Conservation (phyloP, 2,888 invertebrate species). For the Nemotelus pantherinus region DNA sequence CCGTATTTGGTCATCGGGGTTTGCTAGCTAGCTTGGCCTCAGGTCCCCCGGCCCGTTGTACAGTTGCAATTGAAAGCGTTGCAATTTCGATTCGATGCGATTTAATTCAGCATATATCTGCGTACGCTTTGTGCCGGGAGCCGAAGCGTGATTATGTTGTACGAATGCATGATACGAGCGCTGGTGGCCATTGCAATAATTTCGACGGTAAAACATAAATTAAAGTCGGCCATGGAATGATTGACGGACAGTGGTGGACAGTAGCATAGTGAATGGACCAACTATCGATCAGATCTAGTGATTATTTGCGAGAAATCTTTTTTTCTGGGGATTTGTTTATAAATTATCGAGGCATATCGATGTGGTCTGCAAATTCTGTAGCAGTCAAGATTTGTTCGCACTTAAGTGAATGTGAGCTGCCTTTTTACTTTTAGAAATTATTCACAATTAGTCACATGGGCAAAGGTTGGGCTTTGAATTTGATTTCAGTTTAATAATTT, state of each 20-base stretch:
- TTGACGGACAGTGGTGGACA: slow-evolving; percentile 17
- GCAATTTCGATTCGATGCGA: background rate
- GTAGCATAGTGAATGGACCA: slow-evolving; percentile 17
- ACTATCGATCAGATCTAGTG: too few species aligned
- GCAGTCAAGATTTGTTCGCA: too few species aligned
- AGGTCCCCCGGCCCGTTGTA: too few species aligned
- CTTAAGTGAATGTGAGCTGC: too few species aligned
- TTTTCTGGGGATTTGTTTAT: too few species aligned
- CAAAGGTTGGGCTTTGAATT: too few species aligned
- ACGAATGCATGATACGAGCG: slow-evolving; percentile 37
- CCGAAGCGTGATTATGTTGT: slow-evolving; percentile 31
- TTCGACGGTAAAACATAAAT: slow-evolving; percentile 44
- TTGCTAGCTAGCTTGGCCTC: background rate
- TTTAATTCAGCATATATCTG: background rate
- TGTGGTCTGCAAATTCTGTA: too few species aligned
- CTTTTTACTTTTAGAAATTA: too few species aligned
- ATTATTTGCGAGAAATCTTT: too few species aligned
- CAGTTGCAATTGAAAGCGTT: slow-evolving; percentile 1
- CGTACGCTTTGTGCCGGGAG: background rate
- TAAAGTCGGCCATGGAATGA: slow-evolving; percentile 39
- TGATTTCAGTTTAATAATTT: too few species aligned
- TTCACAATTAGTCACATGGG: too few species aligned
- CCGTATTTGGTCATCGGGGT: slow-evolving; percentile 24
- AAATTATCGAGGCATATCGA: too few species aligned
- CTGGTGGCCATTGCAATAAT: slow-evolving; percentile 40